Percentiles rank a stretch among this genome's conserved stretches.
phyloP scores from a whole-genome alignment of 1,140 invertebrate genomes.

The Musca domestica region DNA sequence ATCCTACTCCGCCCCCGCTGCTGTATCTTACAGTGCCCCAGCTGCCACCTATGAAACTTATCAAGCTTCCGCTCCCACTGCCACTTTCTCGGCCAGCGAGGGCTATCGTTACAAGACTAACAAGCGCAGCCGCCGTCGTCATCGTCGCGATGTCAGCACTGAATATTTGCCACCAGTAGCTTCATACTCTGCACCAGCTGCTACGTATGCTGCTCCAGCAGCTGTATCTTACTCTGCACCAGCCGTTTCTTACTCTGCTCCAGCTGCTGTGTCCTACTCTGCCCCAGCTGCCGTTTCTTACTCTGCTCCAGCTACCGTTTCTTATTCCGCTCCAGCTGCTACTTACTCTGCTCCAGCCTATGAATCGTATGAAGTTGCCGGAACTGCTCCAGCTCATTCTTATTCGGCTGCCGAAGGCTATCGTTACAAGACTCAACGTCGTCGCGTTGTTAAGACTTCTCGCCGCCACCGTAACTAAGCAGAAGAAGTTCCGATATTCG shows the following conservation, averaged over 20 bases:
- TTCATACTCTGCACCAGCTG: constrained; percentile 15
- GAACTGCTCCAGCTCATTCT: not conserved
- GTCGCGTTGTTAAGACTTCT: not conserved
- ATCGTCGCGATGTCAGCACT: constrained; percentile 9
- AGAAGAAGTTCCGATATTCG: too few species aligned
- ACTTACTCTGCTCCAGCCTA: constrained; percentile 4
- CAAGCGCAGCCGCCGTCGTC: not conserved
- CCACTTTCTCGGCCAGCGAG: constrained; percentile 26
- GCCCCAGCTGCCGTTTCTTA: too few species aligned
- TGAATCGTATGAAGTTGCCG: not conserved
- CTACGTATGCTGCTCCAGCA: constrained; percentile 23
- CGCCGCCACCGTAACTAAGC: too few species aligned
- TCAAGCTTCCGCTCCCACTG: too few species aligned
- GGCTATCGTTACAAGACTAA: constrained; percentile 32
- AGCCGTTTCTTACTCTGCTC: too few species aligned
- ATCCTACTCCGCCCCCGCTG: constrained; percentile 28
- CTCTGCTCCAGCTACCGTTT: too few species aligned
- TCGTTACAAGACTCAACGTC: constrained; percentile 4
- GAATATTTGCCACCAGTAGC: constrained; percentile 26
- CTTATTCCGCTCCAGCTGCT: not conserved
- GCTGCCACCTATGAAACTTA: constrained; percentile 21
- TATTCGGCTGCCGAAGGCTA: not conserved
- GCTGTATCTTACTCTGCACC: constrained; percentile 5
- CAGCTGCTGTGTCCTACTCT: too few species aligned
- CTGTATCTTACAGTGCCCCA: constrained; percentile 29